These are phyloP conservation scores for Armadillidium nasatum DNA, from an alignment of 1,140 invertebrate species.

Conservation along the genomic window DNA sequence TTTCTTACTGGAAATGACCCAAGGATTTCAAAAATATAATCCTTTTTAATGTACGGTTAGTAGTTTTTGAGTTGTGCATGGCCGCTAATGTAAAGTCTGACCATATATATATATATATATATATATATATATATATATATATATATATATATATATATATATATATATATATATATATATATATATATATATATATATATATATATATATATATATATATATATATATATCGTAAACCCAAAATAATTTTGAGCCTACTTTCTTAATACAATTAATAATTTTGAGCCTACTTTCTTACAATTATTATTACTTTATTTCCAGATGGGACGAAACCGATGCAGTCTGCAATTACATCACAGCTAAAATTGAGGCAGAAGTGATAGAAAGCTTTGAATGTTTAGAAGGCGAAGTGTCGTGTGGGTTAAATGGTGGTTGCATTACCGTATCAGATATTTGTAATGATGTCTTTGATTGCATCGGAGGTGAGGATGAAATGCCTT, in stretches of 20 bases:
- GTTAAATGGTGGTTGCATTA: conserved; percentile 7
- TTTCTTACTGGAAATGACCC: too few species aligned
- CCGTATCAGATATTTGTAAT: conserved; percentile 7
- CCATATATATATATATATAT: too few species aligned
- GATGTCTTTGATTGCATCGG: conserved; percentile 21
- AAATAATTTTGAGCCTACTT: not conserved
- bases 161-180: conserved; percentile 2
- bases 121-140: too few species aligned
- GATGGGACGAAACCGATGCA: conserved; percentile 27
- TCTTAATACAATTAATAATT: not conserved
- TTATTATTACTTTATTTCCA: not conserved
- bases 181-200: conserved; percentile 1
- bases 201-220: conserved; percentile 2
- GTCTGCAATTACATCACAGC: conserved; percentile 17
- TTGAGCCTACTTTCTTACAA: not conserved
- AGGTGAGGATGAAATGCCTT: conserved; percentile 23
- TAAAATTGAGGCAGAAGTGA: not conserved
- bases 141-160: not conserved
- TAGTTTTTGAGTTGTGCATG: too few species aligned
- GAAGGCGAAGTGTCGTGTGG: conserved; percentile 13
- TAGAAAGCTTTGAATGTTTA: not conserved
- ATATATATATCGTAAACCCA: not conserved
- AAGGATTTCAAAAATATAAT: too few species aligned
- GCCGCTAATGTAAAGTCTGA: too few species aligned
- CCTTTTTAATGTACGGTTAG: too few species aligned